Base-by-base conservation (phyloP, 2,888 invertebrate species). In the Mythimna loreyi region DNA sequence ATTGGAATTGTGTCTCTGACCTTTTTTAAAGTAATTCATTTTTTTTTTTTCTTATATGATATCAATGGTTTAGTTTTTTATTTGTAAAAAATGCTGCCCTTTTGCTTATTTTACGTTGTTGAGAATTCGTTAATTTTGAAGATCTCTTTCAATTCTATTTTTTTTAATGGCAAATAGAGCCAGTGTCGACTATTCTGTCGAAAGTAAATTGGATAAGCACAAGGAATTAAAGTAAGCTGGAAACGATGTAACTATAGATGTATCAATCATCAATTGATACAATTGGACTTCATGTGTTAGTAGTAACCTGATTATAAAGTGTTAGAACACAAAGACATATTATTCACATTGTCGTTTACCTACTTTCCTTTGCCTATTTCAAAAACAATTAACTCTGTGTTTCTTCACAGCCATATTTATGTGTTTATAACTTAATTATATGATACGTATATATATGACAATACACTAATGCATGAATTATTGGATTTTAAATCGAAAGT, bases 1-100 rank as follows among this genome's bases (percentile, higher is more conserved):
- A 81, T 71, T 70, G 67, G 60, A 76, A 81, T 71, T 75, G 68
- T 76, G 81, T 79, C 79, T 69, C 75, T 81, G 83, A 81, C 77
- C 75, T 83, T 77, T 75, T 81, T 75, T 63, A 80, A 76, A 67
- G 28, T 72, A 49, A 65, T 66, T 70, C 58, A 67, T 67, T 45
- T 30, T 13, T 43, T 23, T 67, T 57, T 77, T 72, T 60, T 50
- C 47, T 70, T 63, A n/a, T 58, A 36, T 59, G 21, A 11, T 49
- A 6, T 45, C 9, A 9, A 0, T 40, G 49, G 30, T 33, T 49
- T 66, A 60, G 11, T 59, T 75, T 70, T 53, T 2, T 70, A 70
- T 75, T 49, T 40, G 30, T 40, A 19, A 25, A 43, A 53, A 43
- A 53, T 65, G 57, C 36, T 45, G 57, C 16, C 40, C 25, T 59